A percentile compares a stretch with the other conserved stretches of the same genome.
Evolutionary conservation across 2,888 invertebrate genomes (phyloP).

Genomic region (Phrixothrix hirtus): DNA sequence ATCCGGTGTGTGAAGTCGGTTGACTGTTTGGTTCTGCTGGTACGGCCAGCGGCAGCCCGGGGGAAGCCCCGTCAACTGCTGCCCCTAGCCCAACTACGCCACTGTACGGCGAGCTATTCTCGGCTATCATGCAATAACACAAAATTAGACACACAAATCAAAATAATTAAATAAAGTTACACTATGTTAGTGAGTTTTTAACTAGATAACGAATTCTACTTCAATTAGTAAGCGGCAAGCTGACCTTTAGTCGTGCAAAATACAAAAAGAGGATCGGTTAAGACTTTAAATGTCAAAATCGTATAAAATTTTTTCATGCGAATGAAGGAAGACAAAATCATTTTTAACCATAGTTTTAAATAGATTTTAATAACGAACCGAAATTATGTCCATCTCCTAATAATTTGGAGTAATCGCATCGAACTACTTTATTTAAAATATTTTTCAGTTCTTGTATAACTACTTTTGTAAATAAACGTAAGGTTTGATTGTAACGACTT

Average conservation of each 20-base stretch:
- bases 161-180: constrained; percentile 16
- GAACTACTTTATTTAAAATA: too few species aligned
- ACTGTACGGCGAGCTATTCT: constrained; percentile 57
- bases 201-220: background rate
- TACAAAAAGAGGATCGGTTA: constrained; percentile 1
- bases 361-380: too few species aligned
- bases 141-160: constrained; percentile 38
- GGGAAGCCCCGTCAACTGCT: constrained; percentile 57
- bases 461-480: too few species aligned
- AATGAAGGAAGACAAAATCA: too few species aligned
- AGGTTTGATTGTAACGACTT: too few species aligned
- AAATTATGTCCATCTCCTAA: too few species aligned
- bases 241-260: background rate
- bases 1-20: constrained; percentile 58
- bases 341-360: too few species aligned
- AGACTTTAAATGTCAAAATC: constrained; percentile 10
- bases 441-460: too few species aligned
- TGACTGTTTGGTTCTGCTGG: constrained; percentile 53
- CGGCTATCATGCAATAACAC: constrained; percentile 46
- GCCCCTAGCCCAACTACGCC: constrained; percentile 54
- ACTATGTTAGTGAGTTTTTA: constrained; percentile 1
- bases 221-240: background rate
- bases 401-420: too few species aligned
- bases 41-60: constrained; percentile 58
- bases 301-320: too few species aligned